Conservation (phyloP, 2,888 invertebrate species). For the Drosophila buzzatii region DNA sequence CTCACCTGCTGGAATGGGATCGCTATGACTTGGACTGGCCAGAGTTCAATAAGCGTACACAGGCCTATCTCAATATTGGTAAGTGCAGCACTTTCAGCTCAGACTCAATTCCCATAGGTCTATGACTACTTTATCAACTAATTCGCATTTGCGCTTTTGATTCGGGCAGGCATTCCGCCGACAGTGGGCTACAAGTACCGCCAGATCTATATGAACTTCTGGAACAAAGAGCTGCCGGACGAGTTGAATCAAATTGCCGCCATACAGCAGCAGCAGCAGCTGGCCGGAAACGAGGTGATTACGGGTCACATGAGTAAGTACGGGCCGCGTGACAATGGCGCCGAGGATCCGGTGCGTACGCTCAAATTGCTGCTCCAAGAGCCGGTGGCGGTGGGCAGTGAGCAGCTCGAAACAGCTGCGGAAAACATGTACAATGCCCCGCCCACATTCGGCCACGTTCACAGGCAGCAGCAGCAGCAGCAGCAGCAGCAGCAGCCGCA, state of each 20-base stretch:
- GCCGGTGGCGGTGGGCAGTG: slow-evolving; percentile 59
- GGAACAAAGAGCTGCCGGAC: slow-evolving; percentile 93
- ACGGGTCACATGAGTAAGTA: slow-evolving; percentile 85
- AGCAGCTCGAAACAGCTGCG: slow-evolving; percentile 65
- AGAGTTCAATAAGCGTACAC: slow-evolving; percentile 90
- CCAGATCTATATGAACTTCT: slow-evolving; percentile 91
- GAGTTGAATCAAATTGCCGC: slow-evolving; percentile 87
- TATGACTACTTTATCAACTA: background rate
- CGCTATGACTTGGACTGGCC: slow-evolving; percentile 93
- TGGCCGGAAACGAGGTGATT: slow-evolving; percentile 79
- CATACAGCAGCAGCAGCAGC: slow-evolving; percentile 76
- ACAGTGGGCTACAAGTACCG: slow-evolving; percentile 91
- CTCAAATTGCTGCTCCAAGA: slow-evolving; percentile 83
- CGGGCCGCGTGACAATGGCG: slow-evolving; percentile 82
- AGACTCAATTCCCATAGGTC: no score
- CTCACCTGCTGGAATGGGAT: slow-evolving; percentile 89
- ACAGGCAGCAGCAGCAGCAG: slow-evolving; percentile 45
- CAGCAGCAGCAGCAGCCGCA: slow-evolving; percentile 28
- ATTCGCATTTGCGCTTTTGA: background rate
- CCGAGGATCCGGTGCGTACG: slow-evolving; percentile 84
- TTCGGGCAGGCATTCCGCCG: slow-evolving; percentile 89
- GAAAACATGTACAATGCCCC: slow-evolving; percentile 85
- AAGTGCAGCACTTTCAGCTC: slow-evolving; percentile 29
- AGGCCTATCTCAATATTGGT: slow-evolving; percentile 91
- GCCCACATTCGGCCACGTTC: slow-evolving; percentile 82